phyloP scores from a whole-genome alignment of 2,113 vertebrate genomes.

The Scopus umbretta region DNA sequence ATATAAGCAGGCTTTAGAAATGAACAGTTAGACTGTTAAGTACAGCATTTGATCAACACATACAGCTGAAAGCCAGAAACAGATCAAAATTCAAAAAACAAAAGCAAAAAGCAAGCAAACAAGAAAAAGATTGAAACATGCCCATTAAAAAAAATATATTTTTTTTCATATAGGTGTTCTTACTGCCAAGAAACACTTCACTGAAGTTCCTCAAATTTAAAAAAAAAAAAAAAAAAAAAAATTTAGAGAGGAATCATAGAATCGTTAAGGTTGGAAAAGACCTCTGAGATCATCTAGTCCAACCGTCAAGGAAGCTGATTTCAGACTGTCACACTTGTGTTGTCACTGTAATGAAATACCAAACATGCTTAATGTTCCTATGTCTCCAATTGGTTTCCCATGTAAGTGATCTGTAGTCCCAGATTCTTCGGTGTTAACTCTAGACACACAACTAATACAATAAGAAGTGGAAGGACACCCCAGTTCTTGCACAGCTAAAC shows the following conservation, averaged over 20 bases:
- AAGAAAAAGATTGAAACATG: neutral
- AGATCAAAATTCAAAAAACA: neutral
- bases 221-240: too few species aligned
- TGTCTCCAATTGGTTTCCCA: neutral
- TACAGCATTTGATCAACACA: constrained; percentile 28
- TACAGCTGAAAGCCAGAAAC: neutral
- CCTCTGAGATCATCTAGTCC: too few species aligned
- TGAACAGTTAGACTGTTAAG: neutral
- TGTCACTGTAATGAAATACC: neutral
- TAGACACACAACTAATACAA: neutral
- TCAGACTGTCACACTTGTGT: neutral
- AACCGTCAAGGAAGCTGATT: too few species aligned
- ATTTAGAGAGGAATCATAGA: too few species aligned
- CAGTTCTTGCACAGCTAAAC: neutral
- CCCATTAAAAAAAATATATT: neutral
- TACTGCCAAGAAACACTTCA: neutral
- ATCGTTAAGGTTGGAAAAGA: too few species aligned
- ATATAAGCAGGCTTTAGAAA: constrained; percentile 50
- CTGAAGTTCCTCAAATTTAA: neutral
- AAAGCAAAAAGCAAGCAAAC: neutral
- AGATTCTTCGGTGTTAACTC: neutral
- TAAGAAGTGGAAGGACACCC: neutral
- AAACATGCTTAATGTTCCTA: neutral
- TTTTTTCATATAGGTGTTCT: neutral
- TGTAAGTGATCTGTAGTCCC: neutral